Percentiles rank a stretch among this genome's conserved stretches.
Evolutionary conservation across 2,797 vertebrate species (phyloP).

Genomic region (Jordanella pulchra): DNA sequence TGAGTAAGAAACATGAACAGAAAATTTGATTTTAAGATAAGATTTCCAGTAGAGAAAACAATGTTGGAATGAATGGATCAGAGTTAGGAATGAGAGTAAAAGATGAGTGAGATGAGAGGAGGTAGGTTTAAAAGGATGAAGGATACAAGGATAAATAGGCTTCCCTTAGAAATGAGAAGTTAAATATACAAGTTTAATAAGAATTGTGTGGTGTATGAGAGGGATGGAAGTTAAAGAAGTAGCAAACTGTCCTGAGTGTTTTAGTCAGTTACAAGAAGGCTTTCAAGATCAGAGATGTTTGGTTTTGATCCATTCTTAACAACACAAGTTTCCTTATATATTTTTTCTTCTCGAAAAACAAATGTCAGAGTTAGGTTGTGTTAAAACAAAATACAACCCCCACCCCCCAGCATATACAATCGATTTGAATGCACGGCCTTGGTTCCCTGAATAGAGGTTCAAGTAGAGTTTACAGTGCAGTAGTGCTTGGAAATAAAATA

Average conservation of each 20-base stretch:
- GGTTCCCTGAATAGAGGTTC: slow-evolving; percentile 43
- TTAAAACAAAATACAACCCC: not conserved
- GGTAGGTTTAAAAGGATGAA: not conserved
- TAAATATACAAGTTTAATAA: not conserved
- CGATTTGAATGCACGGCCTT: not conserved
- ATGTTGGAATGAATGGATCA: not conserved
- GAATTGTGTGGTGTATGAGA: not conserved
- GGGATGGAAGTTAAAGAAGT: not conserved
- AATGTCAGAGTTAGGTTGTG: not conserved
- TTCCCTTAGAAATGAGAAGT: not conserved
- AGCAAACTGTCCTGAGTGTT: not conserved
- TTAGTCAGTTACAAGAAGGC: not conserved
- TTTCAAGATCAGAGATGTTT: not conserved
- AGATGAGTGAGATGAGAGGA: not conserved
- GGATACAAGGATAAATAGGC: not conserved
- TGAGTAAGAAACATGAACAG: too few relatives aligned
- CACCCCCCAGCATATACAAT: not conserved
- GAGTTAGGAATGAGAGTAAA: not conserved
- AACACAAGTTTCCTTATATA: not conserved
- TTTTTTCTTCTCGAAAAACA: too few relatives aligned
- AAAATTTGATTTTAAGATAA: too few relatives aligned
- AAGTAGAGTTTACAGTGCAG: slow-evolving; percentile 56
- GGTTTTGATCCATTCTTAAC: not conserved
- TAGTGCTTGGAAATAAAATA: slow-evolving; percentile 14
- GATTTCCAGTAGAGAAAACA: too few relatives aligned